Evolutionary conservation across 2,888 invertebrate species (phyloP).

Genomic region (Arge pagana): DNA sequence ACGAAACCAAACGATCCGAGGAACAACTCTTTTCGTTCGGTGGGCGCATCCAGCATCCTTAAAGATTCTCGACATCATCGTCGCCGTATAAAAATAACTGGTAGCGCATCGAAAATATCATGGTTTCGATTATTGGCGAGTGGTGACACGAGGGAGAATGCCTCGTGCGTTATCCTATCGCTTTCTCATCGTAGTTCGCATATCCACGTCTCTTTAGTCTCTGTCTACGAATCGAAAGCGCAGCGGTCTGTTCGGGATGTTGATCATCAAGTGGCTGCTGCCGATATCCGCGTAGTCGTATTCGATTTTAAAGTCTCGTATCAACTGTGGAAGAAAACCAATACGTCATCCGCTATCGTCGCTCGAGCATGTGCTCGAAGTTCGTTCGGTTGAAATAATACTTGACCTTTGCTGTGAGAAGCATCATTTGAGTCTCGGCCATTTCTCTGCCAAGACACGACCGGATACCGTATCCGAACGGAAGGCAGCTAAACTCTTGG

Average conservation of each 20-base stretch:
- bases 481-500: conserved; percentile 65
- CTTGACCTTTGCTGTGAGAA: conserved; percentile 63
- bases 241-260: conserved; percentile 65
- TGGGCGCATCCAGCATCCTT: too few relatives aligned
- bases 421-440: conserved; percentile 65
- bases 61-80: too few relatives aligned
- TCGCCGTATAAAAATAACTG: too few relatives aligned
- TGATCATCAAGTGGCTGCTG: conserved; percentile 64
- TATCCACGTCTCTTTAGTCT: too few relatives aligned
- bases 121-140: too few relatives aligned
- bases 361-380: too few relatives aligned
- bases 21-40: too few relatives aligned
- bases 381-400: not conserved
- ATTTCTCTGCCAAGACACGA: conserved; percentile 68
- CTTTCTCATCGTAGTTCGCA: too few relatives aligned
- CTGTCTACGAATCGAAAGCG: conserved; percentile 70
- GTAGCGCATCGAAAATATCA: too few relatives aligned
- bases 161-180: too few relatives aligned
- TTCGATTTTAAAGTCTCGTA: conserved; percentile 67
- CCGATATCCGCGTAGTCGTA: conserved; percentile 71
- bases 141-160: too few relatives aligned
- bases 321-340: conserved; percentile 58
- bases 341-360: not conserved
- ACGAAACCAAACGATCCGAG: too few relatives aligned
- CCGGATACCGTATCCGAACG: conserved; percentile 68